Percentiles rank a stretch among this genome's conserved stretches.
These are phyloP conservation scores for Aurelia coerulea DNA, from an alignment of 30 jellyfish, hydroid and myxozoan genomes.

Conservation along the genomic window DNA sequence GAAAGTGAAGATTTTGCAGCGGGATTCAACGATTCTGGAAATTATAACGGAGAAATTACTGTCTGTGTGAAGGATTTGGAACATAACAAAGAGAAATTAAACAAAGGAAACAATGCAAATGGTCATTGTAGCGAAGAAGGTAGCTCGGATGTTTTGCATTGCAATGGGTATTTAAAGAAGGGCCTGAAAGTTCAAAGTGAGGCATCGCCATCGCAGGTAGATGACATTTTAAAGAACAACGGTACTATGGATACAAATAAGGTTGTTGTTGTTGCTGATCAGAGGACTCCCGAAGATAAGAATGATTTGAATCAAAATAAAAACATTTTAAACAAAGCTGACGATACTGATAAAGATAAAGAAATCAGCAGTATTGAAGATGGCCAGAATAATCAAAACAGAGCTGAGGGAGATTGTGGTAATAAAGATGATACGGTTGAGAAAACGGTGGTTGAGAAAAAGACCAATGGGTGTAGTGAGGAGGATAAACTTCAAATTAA, in stretches of 20 bases:
- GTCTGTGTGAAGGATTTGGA: background rate
- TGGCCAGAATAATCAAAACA: background rate
- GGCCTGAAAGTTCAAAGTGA: background rate
- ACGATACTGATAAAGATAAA: background rate
- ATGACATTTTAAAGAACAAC: background rate
- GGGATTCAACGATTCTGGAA: slow-evolving; percentile 38
- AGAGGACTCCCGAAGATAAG: background rate
- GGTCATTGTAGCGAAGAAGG: slow-evolving; percentile 4
- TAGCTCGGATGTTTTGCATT: background rate
- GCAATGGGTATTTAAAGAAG: background rate
- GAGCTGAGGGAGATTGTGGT: background rate
- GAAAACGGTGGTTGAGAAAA: background rate
- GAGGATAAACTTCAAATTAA: background rate
- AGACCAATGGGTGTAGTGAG: background rate
- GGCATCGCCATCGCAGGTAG: background rate
- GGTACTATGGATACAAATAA: background rate
- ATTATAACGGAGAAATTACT: slow-evolving; percentile 22
- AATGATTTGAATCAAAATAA: background rate
- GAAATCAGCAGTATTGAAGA: background rate
- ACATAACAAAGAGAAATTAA: background rate
- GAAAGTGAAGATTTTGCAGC: slow-evolving; percentile 33
- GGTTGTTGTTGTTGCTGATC: background rate
- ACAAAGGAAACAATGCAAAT: background rate
- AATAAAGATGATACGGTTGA: background rate
- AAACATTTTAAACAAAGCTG: background rate